Base-by-base conservation (phyloP, 2,888 invertebrate genomes). In the Platycheirus albimanus region DNA sequence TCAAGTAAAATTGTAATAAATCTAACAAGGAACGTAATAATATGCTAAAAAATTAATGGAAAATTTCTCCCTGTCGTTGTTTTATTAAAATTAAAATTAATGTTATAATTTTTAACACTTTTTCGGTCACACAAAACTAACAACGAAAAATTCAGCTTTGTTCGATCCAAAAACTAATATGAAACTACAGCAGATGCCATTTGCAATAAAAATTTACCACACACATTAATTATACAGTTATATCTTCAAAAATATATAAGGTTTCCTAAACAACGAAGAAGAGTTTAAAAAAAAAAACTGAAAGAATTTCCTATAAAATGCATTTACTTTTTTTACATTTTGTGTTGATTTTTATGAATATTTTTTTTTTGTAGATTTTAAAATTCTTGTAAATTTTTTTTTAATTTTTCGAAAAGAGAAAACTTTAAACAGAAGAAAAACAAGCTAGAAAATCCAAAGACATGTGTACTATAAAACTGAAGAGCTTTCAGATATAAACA, bases 371-470 rank as follows among this genome's bases (percentile, higher is more conserved):
- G 41, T 49, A 51, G 20, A 13, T 20, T n/a, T 64, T 36, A 61
- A 33, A 71, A 41, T 36, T 56, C 61, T 70, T 66, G 58, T 70
- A 70, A 24, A 64, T 69, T 79, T 38, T 19, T 71, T 56, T 81
- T 58, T 30, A 66, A 52, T 54, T 54, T 54, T 63, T 15, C 67
- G 66, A 56, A 63, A 43, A 70, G 56, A 74, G 43, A 74, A 69
- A 79, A 79, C 78, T 84, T 81, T 72, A 78, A 63, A 67, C 61
- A 74, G n/a, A n/a, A n/a, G n/a, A n/a, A 78, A 61, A 70, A 28
- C 77, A 84, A 84, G 85, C 86, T 86, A 85, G 85, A 84, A 85
- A 85, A 80, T 85, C 85, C 86, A 86, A 86, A 86, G 86, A 86
- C 84, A 84, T 61, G 64, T 83, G 77, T 83, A 85, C 83, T 85